Conservation (phyloP, 2,888 invertebrate genomes). For the Proisotoma minuta region DNA sequence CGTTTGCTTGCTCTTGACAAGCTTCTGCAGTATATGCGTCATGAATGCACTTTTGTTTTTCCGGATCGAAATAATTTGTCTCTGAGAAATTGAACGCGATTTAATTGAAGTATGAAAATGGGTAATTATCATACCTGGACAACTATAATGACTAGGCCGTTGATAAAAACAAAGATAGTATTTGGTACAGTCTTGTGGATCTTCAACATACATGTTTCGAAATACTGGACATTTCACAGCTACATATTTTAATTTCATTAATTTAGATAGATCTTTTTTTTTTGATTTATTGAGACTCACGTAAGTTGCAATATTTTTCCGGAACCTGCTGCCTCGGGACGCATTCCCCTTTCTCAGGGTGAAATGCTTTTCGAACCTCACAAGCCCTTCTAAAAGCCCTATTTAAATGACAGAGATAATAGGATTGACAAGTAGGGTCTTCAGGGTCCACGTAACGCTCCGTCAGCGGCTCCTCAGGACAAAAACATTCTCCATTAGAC, state of each 20-base stretch:
- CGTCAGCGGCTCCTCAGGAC: conserved; percentile 38
- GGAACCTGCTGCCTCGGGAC: conserved; percentile 20
- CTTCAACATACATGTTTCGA: conserved; percentile 30
- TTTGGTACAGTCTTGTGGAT: conserved; percentile 36
- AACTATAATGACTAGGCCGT: conserved; percentile 30
- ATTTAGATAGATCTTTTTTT: conserved; percentile 2
- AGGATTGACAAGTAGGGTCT: conserved; percentile 26
- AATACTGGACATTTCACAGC: conserved; percentile 26
- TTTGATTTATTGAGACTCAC: too few relatives aligned
- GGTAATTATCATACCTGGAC: too few relatives aligned
- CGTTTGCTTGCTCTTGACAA: conserved; percentile 13
- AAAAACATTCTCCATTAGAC: conserved; percentile 18
- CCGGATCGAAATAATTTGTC: conserved; percentile 26
- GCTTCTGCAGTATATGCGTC: conserved; percentile 24
- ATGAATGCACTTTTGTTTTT: conserved; percentile 23
- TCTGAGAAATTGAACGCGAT: conserved; percentile 15
- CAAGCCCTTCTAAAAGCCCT: conserved; percentile 29
- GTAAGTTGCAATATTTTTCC: background rate
- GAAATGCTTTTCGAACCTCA: conserved; percentile 27
- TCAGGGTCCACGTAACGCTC: conserved; percentile 25
- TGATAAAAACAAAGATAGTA: conserved; percentile 40
- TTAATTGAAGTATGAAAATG: too few relatives aligned
- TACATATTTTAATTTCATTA: background rate
- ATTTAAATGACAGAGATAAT: conserved; percentile 37
- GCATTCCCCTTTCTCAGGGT: conserved; percentile 30